phyloP scores from a whole-genome alignment of 2,113 vertebrate species.

The Leucopternis melanops region DNA sequence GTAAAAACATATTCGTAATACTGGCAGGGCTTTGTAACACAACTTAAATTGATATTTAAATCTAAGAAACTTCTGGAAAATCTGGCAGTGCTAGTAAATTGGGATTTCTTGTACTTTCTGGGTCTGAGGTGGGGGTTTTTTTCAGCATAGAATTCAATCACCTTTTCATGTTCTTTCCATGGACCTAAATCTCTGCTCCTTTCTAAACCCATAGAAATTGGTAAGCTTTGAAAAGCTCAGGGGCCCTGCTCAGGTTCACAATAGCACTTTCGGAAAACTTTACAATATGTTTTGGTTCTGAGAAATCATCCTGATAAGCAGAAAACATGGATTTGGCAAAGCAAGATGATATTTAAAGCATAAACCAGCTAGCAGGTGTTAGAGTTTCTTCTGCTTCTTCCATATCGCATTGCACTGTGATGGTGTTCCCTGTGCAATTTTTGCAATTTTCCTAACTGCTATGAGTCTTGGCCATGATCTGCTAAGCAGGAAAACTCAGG shows the following conservation, averaged over 20 bases:
- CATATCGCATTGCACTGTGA: too few relatives aligned
- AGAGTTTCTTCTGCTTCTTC: not conserved
- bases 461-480: not conserved
- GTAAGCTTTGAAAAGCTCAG: not conserved
- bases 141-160: not conserved
- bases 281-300: not conserved
- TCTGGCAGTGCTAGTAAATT: not conserved
- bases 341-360: not conserved
- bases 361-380: not conserved
- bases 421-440: not conserved
- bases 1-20: not conserved
- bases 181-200: not conserved
- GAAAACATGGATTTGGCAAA: not conserved
- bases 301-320: not conserved
- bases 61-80: not conserved
- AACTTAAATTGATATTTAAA: not conserved
- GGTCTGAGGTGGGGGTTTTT: not conserved
- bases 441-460: not conserved
- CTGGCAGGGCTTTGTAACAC: not conserved
- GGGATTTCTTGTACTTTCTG: not conserved
- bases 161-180: not conserved
- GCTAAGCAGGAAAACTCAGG: not conserved
- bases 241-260: not conserved
- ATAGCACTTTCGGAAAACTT: not conserved
- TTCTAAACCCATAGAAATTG: not conserved